Conservation (phyloP, 2,113 vertebrate genomes). For the Saimiri boliviensis region DNA sequence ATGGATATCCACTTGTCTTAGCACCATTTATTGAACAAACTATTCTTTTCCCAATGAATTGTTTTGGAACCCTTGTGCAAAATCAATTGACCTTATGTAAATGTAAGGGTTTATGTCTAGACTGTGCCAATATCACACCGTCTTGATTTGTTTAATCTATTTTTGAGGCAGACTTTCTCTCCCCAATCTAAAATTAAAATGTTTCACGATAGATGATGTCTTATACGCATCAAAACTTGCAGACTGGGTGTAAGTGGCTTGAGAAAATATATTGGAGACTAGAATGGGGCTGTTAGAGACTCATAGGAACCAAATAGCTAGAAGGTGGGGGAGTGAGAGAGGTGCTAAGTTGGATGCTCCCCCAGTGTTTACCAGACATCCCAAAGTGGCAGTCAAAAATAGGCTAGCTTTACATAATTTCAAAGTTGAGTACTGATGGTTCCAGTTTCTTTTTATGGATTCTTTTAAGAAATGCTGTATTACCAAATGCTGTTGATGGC, state of each 20-base stretch:
- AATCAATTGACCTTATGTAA: background rate
- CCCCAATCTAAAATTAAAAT: background rate
- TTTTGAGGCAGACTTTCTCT: background rate
- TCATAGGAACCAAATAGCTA: background rate
- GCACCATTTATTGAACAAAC: background rate
- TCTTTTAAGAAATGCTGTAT: slow-evolving; percentile 34
- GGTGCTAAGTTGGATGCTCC: background rate
- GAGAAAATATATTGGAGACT: background rate
- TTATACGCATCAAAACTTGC: background rate
- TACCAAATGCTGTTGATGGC: background rate
- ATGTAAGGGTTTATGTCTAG: background rate
- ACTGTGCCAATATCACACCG: background rate
- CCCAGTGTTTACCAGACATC: background rate
- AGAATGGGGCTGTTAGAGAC: background rate
- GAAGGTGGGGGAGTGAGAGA: background rate
- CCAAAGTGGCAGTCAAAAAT: slow-evolving; percentile 20
- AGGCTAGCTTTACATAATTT: slow-evolving; percentile 43
- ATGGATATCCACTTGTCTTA: background rate
- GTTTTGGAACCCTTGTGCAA: slow-evolving; percentile 6
- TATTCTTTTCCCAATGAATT: background rate
- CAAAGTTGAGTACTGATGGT: background rate
- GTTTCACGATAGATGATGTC: background rate
- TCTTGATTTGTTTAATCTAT: slow-evolving; percentile 1
- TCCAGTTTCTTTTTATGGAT: slow-evolving; percentile 12
- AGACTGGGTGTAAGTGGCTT: background rate